These are phyloP conservation scores for Tupaia tana DNA, from an alignment of 2,113 vertebrate species.

Conservation along the genomic window DNA sequence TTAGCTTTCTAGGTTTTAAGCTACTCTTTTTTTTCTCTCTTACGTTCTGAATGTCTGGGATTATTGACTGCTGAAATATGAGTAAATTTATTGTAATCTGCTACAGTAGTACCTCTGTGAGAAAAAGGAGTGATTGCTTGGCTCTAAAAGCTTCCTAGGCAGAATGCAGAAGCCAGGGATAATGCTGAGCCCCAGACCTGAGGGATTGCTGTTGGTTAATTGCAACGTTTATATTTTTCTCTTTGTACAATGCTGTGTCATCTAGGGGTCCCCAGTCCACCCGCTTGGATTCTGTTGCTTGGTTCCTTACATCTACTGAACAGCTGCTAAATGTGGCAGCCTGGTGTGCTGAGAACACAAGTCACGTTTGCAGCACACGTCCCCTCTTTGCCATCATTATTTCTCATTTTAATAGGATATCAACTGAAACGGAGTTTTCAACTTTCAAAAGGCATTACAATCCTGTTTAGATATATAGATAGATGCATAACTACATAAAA, in stretches of 20 bases:
- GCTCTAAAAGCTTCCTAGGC: conserved; percentile 29
- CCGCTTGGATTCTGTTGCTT: conserved; percentile 12
- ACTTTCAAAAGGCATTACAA: not conserved
- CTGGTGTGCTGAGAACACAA: conserved; percentile 38
- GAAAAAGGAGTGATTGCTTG: not conserved
- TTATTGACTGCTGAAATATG: not conserved
- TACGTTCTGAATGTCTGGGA: not conserved
- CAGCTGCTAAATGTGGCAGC: conserved; percentile 67
- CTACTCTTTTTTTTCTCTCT: not conserved
- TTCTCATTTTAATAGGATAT: conserved; percentile 58
- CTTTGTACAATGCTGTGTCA: conserved; percentile 46
- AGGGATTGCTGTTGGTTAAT: conserved; percentile 58
- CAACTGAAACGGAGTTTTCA: conserved; percentile 44
- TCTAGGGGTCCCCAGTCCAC: conserved; percentile 54
- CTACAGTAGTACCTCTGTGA: not conserved
- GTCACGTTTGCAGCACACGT: not conserved
- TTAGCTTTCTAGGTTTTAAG: not conserved
- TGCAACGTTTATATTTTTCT: conserved; percentile 45
- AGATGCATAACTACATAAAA: not conserved
- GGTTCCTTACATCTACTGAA: conserved; percentile 53
- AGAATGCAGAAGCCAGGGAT: conserved; percentile 18
- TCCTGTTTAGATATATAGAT: not conserved
- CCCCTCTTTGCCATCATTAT: conserved; percentile 2
- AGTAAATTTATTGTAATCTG: not conserved
- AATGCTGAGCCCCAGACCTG: conserved; percentile 47